These are phyloP conservation scores for Chiloscyllium punctatum DNA, from an alignment of 2,797 vertebrate species.

Conservation along the genomic window DNA sequence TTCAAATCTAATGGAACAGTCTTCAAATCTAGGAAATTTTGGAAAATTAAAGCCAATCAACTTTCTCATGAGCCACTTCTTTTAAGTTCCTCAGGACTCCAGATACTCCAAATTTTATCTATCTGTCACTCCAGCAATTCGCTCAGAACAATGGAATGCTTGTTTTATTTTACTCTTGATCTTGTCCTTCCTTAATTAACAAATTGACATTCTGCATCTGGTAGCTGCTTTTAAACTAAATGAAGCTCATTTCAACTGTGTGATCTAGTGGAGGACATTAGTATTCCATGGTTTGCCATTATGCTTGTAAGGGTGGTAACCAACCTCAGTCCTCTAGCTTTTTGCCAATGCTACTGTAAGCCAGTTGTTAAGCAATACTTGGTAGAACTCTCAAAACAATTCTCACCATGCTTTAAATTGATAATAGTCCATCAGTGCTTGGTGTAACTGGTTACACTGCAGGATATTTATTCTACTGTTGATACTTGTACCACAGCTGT, in stretches of 20 bases:
- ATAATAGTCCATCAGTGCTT: neutral
- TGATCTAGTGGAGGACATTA: neutral
- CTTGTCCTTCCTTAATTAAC: neutral
- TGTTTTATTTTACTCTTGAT: neutral
- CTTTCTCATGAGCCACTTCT: too few species aligned
- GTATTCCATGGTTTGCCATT: neutral
- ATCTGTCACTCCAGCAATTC: too few species aligned
- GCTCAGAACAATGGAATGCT: neutral
- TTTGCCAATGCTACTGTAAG: neutral
- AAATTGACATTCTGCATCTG: neutral
- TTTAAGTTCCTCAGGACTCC: too few species aligned
- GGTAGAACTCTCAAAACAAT: neutral
- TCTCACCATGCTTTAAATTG: neutral
- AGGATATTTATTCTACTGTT: constrained; percentile 27
- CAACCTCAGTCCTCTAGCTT: neutral
- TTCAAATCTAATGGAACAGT: too few species aligned
- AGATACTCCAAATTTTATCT: too few species aligned
- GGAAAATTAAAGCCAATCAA: too few species aligned
- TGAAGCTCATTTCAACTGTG: neutral
- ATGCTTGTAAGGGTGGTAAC: neutral
- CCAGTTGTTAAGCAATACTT: neutral
- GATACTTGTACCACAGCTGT: neutral
- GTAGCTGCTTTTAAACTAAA: neutral
- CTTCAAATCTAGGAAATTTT: too few species aligned
- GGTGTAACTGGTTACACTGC: neutral